A percentile compares a stretch with the other conserved stretches of the same genome.
phyloP scores from a whole-genome alignment of 2,888 invertebrate species.

The Caenorhabditis drosophilae region DNA sequence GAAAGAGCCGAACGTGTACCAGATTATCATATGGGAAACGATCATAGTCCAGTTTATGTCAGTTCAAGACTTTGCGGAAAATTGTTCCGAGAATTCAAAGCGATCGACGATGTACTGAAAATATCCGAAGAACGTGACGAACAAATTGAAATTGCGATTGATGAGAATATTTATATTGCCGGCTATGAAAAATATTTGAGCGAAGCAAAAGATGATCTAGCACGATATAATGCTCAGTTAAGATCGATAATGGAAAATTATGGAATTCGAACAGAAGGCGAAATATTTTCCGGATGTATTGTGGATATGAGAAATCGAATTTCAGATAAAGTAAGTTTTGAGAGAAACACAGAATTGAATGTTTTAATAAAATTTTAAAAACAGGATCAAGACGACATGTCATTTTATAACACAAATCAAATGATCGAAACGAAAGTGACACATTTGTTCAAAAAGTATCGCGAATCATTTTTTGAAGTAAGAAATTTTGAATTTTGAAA shows the following conservation, averaged over 20 bases:
- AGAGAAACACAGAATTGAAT: no score
- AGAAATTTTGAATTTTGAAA: no score
- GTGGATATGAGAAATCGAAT: constrained; percentile 60
- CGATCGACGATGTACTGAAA: constrained; percentile 54
- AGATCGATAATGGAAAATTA: constrained; percentile 58
- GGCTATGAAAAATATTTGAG: constrained; percentile 32
- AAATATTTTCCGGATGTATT: constrained; percentile 64
- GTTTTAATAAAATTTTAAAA: no score
- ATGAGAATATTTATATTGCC: constrained; percentile 14
- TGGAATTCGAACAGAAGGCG: constrained; percentile 65
- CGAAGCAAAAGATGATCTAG: constrained; percentile 25
- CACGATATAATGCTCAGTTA: constrained; percentile 42
- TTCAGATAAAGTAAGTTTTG: no score
- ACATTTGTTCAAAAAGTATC: constrained; percentile 30
- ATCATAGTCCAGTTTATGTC: constrained; percentile 40
- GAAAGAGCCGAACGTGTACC: constrained; percentile 43
- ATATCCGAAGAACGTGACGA: constrained; percentile 52
- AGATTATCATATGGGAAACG: constrained; percentile 44
- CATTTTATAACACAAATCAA: constrained; percentile 61
- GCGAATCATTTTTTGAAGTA: constrained; percentile 43
- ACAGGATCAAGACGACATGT: constrained; percentile 68
- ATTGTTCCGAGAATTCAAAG: constrained; percentile 61
- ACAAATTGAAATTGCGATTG: constrained; percentile 33
- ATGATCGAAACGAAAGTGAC: constrained; percentile 62
- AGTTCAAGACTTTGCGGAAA: constrained; percentile 51